Base-by-base conservation (phyloP, 2,888 invertebrate species). In the Eristalis arbustorum region DNA sequence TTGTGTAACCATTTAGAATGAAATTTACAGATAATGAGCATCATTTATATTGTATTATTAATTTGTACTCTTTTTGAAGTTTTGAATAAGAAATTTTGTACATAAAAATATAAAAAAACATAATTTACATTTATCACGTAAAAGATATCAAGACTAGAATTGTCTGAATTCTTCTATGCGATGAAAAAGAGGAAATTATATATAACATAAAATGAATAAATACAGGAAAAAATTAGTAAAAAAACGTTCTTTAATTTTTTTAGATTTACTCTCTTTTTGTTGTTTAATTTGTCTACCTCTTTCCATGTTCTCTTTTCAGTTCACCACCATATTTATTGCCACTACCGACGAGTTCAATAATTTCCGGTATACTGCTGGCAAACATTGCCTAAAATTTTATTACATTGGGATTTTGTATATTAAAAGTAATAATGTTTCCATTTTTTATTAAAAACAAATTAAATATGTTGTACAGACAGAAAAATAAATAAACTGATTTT, bases 331-430 rank as follows among this genome's bases (percentile, higher is more conserved):
- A 99, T 95, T 98, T 98, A 95, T 98, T 98, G 95, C 98, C 97
- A 96, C 97, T 97, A 95, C 98, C 98, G 95, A 99, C 97, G 95
- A 99, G 98, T 95, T 99, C 98, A 95, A 98, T 98, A 95, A 99
- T 98, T 96, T 99, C 99, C 94, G 99, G 99, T 95, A 99, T 98
- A 96, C 98, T 98, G 96, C 98, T 98, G 95, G 99, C 98, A 97
- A 99, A 99, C 96, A 99, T 98, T 95, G 98, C 99, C 98, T 98
- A 96, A 94, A 96, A 93, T 91, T 90, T 91, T 90, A 89, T 88
- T 89, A 88, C 78, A 87, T 87, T 87, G 71, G 82, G 59, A 71
- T 79, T 82, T 75, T 67, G 61, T 63, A 68, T 83, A 79, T 83
- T 87, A 78, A 79, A 85, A 82, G 82, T 72, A 49, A 83, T 78